Base-by-base conservation (phyloP, 2,888 invertebrate species). In the Onthophagus sagittarius region DNA sequence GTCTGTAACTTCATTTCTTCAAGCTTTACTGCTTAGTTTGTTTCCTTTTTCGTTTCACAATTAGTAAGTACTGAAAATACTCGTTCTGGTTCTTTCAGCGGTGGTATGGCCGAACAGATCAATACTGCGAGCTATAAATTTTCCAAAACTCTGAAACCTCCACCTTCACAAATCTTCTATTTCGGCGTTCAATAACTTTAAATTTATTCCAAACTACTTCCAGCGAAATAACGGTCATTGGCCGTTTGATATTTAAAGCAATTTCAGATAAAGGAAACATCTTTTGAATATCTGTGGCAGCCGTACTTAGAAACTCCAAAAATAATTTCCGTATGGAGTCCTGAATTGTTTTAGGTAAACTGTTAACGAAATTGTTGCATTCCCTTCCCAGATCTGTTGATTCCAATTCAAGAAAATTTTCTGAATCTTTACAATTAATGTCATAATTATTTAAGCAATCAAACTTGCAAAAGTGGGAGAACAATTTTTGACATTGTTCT, bases 261-360 rank as follows among this genome's bases (percentile, higher is more conserved):
- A 70, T 4, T 70, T 11, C 53, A 13, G 70, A 62, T 5, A 74
- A 69, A 31, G 74, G 74, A 69, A 74, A 74, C 72, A 71, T 31
- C 14, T 63, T 53, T 64, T 74, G 74, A 23, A 74, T 69, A 13
- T 74, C 71, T 13, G 13, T 69, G 31, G 74, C 62, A 31, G 71
- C 71, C 13, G 69, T 63, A n/a, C 69, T 74, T 0, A 69, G 14
- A 14, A 69, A 74, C 13, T 74, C 69, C 14, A 71, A 63, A 69
- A 71, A 74, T 6, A 53, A 72, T 14, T 62, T 67, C 69, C 15
- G 2, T 14, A 70, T 70, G 7, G 70, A 53, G 0, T 5, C 14
- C 14, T 39, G 53, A 0, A 70, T 15, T 1, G n/a, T 1, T 53
- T 70, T 5, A 0, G 70, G 70, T 70, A 70, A 70, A 11, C 6